phyloP scores from a whole-genome alignment of 2,797 vertebrate genomes.

The Karalla daura region DNA sequence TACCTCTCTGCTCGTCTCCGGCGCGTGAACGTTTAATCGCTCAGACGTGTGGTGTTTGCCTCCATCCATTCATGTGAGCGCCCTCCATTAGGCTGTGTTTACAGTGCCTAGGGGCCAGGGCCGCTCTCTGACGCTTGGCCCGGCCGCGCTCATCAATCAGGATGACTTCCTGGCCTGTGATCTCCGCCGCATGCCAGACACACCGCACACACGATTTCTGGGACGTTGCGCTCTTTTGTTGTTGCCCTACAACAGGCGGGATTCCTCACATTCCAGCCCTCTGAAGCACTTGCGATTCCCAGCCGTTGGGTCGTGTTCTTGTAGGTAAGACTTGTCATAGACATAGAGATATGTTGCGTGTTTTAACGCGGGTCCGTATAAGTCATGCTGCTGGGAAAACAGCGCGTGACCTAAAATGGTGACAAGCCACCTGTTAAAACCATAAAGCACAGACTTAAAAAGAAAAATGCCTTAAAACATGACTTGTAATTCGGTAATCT shows the following conservation, averaged over 20 bases:
- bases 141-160: conserved; percentile 61
- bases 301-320: conserved; percentile 5
- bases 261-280: conserved; percentile 62
- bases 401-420: conserved; percentile 24
- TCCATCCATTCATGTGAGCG: conserved; percentile 33
- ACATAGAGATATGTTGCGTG: conserved; percentile 13
- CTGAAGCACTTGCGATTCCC: conserved; percentile 42
- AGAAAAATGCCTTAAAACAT: background rate
- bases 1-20: conserved; percentile 13
- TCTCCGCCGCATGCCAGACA: conserved; percentile 24
- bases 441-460: background rate
- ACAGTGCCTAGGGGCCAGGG: conserved; percentile 48
- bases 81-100: conserved; percentile 76
- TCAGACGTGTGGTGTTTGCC: conserved; percentile 53
- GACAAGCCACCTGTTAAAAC: background rate
- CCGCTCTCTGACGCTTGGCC: conserved; percentile 47
- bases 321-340: conserved; percentile 21
- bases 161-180: conserved; percentile 36
- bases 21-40: conserved; percentile 27
- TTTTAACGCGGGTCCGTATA: background rate
- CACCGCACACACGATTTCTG: conserved; percentile 53
- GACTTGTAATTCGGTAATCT: background rate
- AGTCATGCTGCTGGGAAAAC: conserved; percentile 36
- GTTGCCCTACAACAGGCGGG: conserved; percentile 20
- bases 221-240: conserved; percentile 55